Conservation (phyloP, 2,797 vertebrate species). For the Pterois miles region DNA sequence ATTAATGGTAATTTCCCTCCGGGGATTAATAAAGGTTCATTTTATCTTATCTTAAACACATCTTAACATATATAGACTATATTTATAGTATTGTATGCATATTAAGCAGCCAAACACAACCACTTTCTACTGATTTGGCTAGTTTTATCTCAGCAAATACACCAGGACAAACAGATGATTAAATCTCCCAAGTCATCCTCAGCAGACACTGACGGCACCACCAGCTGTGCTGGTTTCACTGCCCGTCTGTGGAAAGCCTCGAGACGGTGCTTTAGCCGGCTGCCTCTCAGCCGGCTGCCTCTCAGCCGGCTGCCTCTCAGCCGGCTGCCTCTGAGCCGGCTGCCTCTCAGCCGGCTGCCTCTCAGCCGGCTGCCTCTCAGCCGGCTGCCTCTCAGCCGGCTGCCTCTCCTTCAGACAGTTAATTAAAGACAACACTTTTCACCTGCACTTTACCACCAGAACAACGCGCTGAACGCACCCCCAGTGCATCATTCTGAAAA, state of each 20-base stretch:
- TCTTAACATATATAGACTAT: neutral
- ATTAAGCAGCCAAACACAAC: neutral
- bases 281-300: neutral
- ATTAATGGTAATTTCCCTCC: neutral
- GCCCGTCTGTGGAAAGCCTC: neutral
- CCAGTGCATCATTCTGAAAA: neutral
- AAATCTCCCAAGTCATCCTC: constrained; percentile 18
- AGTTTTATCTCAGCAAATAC: constrained; percentile 4
- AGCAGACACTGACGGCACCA: neutral
- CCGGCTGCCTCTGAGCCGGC: neutral
- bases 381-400: neutral
- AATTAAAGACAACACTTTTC: neutral
- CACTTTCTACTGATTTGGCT: neutral
- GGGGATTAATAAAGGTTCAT: too few relatives aligned
- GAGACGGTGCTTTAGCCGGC: neutral
- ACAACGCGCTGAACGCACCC: neutral
- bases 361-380: neutral
- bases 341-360: neutral
- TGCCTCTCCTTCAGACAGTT: neutral
- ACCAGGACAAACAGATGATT: constrained; percentile 44
- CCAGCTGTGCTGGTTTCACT: constrained; percentile 35
- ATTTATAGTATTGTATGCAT: neutral
- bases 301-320: neutral
- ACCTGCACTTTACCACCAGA: neutral
- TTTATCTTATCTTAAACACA: too few relatives aligned